phyloP scores from a whole-genome alignment of 2,797 vertebrate species.

The Labroides dimidiatus region DNA sequence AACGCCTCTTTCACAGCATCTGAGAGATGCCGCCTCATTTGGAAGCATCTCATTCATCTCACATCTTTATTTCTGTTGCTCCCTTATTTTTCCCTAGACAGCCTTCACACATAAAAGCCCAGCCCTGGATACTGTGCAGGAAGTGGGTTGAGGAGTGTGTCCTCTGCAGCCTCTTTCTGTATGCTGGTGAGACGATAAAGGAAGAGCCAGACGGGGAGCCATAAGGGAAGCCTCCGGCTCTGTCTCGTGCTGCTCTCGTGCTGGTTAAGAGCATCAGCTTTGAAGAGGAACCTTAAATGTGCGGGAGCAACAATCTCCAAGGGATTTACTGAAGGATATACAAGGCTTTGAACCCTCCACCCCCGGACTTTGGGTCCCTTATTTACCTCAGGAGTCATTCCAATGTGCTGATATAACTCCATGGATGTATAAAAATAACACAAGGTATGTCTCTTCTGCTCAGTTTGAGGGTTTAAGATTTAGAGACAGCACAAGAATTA shows the following conservation, averaged over 20 bases:
- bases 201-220: conserved; percentile 67
- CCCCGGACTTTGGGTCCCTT: conserved; percentile 65
- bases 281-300: conserved; percentile 74
- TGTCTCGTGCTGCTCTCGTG: conserved; percentile 76
- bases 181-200: conserved; percentile 82
- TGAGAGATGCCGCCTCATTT: conserved; percentile 68
- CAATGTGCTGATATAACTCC: conserved; percentile 68
- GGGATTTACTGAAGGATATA: conserved; percentile 75
- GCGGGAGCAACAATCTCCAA: conserved; percentile 79
- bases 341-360: conserved; percentile 71
- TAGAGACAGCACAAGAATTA: background rate
- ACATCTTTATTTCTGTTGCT: conserved; percentile 60
- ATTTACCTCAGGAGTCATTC: conserved; percentile 72
- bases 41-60: conserved; percentile 74
- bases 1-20: conserved; percentile 76
- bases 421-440: conserved; percentile 44
- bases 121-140: conserved; percentile 64
- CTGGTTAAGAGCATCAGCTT: conserved; percentile 69
- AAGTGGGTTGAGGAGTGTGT: conserved; percentile 70
- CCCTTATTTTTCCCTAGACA: conserved; percentile 75
- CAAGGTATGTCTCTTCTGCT: conserved; percentile 11
- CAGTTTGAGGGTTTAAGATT: conserved; percentile 12
- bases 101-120: conserved; percentile 75
- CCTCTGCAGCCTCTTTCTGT: conserved; percentile 58
- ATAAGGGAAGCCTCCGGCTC: conserved; percentile 74